Base-by-base conservation (phyloP, 2,797 vertebrate genomes). In the Acropternis orthonyx region DNA sequence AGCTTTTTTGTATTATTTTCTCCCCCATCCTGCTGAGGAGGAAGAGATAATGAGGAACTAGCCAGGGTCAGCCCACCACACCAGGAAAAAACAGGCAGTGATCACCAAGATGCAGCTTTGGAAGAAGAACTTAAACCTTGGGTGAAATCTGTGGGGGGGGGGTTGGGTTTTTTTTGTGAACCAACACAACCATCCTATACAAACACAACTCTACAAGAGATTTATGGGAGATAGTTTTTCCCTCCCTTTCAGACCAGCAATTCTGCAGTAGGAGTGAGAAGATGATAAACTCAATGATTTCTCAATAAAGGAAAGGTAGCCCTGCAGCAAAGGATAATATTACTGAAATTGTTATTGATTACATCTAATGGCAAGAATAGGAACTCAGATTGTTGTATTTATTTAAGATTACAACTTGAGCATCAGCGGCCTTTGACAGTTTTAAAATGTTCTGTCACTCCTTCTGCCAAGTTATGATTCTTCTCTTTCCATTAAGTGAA, bases 21-120 rank as follows among this genome's bases (percentile, higher is more conserved):
- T 74, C 7, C 9, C 10, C 24, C 0, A 0, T 37, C 19, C 12
- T 2, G 2, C 0, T 36, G 22, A 59, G 23, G 9, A 66, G 19
- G 30, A 48, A 12, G 5, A 71, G 34, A 18, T 19, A 58, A 48
- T 48, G 28, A 15, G 28, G 36, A 80, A 28, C 56, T 30, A 8
- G 41, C 14, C 46, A 41, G 52, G 44, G 41, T 24, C 32, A 63
- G 66, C 23, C 56, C 30, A 49, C 6, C 28, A 65, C 28, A 78
- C 10, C 17, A 54, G 23, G 7, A 10, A 88, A 84, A 14, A 49
- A 4, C 37, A 61, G 16, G 23, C 44, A 59, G 28, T 3, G 22
- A 66, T 23, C 44, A 37, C 72, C 32, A 65, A n/a, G 34, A 52
- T 28, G 13, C 41, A 75, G 27, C 39, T 75, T 78, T 32, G 20